These are phyloP conservation scores for Pampusana beccarii DNA, from an alignment of 2,113 vertebrate genomes.

Conservation along the genomic window DNA sequence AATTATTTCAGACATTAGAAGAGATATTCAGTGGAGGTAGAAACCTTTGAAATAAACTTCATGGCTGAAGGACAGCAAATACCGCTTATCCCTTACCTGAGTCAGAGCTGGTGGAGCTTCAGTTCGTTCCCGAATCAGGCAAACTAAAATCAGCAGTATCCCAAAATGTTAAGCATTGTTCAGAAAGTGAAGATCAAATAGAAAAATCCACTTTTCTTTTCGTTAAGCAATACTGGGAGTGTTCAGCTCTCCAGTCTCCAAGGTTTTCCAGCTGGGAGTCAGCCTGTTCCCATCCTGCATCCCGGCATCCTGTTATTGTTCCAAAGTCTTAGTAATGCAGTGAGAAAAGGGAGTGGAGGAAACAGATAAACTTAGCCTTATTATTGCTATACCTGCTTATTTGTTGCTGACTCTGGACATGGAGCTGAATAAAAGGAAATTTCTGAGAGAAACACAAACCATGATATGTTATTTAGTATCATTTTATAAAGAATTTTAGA, in stretches of 20 bases:
- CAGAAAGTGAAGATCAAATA: background rate
- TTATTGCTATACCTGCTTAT: slow-evolving; percentile 44
- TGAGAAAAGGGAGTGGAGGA: slow-evolving; percentile 75
- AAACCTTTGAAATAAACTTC: background rate
- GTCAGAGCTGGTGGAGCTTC: background rate
- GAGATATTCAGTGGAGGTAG: background rate
- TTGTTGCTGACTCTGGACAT: slow-evolving; percentile 31
- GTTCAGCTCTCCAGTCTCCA: slow-evolving; percentile 63
- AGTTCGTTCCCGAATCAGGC: background rate
- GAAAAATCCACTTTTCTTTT: slow-evolving; percentile 32
- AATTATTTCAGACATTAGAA: background rate
- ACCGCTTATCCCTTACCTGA: slow-evolving; percentile 30
- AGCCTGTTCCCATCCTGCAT: slow-evolving; percentile 77
- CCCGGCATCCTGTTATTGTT: slow-evolving; percentile 88
- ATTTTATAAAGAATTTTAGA: background rate
- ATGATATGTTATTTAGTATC: background rate
- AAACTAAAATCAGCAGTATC: background rate
- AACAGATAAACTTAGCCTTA: slow-evolving; percentile 74
- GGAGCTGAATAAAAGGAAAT: slow-evolving; percentile 51
- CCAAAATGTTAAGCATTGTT: background rate
- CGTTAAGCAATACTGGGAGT: slow-evolving; percentile 56
- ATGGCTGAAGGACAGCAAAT: background rate
- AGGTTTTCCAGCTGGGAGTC: slow-evolving; percentile 73
- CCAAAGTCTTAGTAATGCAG: slow-evolving; percentile 57
- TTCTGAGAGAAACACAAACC: background rate